Conservation (phyloP, 2,888 invertebrate genomes). For the Drosophila picticornis region DNA sequence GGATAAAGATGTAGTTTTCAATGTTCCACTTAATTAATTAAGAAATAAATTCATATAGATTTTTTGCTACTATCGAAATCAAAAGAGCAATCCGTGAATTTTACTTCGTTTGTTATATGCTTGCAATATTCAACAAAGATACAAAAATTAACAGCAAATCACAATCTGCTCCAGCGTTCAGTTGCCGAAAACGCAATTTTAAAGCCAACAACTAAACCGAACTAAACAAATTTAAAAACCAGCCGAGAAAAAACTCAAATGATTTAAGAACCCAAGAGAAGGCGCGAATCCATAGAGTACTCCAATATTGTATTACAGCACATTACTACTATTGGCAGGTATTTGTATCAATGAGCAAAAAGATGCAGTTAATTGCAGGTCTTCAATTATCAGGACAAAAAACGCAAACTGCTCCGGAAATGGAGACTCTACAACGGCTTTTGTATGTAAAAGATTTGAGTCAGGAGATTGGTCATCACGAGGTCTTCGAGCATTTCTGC, state of each 20-base stretch:
- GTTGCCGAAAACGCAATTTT: not conserved
- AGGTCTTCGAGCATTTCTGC: constrained; percentile 27
- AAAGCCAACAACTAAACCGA: too few relatives aligned
- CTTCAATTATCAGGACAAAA: not conserved
- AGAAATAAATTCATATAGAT: not conserved
- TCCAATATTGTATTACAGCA: not conserved
- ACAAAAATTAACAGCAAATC: not conserved
- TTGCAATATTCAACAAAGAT: not conserved
- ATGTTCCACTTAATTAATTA: not conserved
- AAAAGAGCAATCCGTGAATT: not conserved
- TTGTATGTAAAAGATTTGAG: constrained; percentile 25
- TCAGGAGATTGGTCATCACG: constrained; percentile 15
- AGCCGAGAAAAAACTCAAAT: not conserved
- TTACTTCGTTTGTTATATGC: not conserved
- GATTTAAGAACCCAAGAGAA: not conserved
- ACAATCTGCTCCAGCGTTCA: not conserved
- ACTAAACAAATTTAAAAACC: not conserved
- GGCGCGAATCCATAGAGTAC: not conserved
- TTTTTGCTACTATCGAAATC: not conserved
- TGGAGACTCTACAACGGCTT: not conserved
- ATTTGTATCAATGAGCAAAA: not conserved
- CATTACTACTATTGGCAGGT: not conserved
- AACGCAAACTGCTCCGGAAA: not conserved
- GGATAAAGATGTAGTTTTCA: not conserved
- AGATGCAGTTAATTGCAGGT: not conserved